These are phyloP conservation scores for Hoplostethus mediterraneus DNA, from an alignment of 2,797 vertebrate species.

Conservation along the genomic window DNA sequence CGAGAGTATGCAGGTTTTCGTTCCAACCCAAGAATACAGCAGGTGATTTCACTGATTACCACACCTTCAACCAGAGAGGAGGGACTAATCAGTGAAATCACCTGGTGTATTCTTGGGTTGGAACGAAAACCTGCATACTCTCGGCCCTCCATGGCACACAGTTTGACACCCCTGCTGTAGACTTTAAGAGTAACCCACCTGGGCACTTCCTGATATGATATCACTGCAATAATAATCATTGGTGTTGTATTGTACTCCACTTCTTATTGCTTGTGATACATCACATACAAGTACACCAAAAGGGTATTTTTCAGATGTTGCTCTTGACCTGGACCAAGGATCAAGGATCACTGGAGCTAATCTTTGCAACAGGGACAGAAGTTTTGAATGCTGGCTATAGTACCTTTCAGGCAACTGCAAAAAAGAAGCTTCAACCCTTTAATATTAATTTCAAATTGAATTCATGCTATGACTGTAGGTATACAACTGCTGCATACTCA, in stretches of 20 bases:
- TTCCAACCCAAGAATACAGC: too few species aligned
- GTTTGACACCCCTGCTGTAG: too few species aligned
- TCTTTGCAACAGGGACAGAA: slow-evolving; percentile 52
- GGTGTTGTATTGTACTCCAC: neutral
- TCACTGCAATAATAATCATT: neutral
- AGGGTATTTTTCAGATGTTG: slow-evolving; percentile 42
- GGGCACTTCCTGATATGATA: neutral
- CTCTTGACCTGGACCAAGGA: slow-evolving; percentile 1
- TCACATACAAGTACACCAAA: slow-evolving; percentile 19
- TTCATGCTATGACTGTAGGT: slow-evolving; percentile 58
- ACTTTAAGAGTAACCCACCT: slow-evolving; percentile 4
- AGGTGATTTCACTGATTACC: too few species aligned
- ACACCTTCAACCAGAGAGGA: too few species aligned
- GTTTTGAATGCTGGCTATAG: slow-evolving; percentile 67
- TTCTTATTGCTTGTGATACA: slow-evolving; percentile 10
- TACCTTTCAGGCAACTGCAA: slow-evolving; percentile 68
- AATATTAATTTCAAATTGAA: slow-evolving; percentile 72
- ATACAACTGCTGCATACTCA: slow-evolving; percentile 54
- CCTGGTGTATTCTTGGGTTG: too few species aligned
- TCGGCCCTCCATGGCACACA: too few species aligned
- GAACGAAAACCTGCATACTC: too few species aligned
- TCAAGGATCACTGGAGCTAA: neutral
- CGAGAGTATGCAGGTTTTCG: too few species aligned
- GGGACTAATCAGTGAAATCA: too few species aligned
- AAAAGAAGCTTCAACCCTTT: slow-evolving; percentile 63